Evolutionary conservation across 2,797 vertebrate species (phyloP), one percentile per base, ranked within the genome.

Genomic region (Epinephelus malabaricus): DNA sequence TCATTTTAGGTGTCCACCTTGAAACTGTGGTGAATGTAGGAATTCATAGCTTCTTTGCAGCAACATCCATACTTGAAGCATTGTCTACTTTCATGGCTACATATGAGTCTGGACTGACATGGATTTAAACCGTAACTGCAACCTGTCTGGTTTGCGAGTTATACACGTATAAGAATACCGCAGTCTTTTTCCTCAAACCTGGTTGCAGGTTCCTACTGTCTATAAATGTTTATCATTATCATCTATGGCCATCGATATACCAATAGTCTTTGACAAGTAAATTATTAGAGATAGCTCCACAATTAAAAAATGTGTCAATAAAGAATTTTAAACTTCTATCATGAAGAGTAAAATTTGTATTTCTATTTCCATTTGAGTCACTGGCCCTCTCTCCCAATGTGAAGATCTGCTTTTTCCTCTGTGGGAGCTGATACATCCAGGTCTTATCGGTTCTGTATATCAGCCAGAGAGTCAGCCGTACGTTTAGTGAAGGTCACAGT

Each of bases 401-500:
- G 61, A 83, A 55, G 27, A 55, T 69, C 62, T 69, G 10, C 56
- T 38, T 56, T 59, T 40, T 6, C 23, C 47, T 34, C 58, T 68
- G 60, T 45, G 17, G 30, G 17, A 77, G 56, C 45, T 19, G 63
- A 86, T 82, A 66, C 59, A 83, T 87, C 73, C 71, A 60, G 76
- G 70, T 85, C 78, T 87, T 90, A 91, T 90, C 87, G 55, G 38
- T 53, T 21, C 74, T 82, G 71, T 88, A 61, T 63, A 72, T 88
- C 87, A 82, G 61, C 56, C 34, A 66, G 73, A 82, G 78, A 90
- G 77, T 88, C 85, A 86, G 69, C 60, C 55, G 46, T 79, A 91
- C 72, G 55, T 90, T 92, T 81, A 89, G 74, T 91, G 90, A 93
- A 93, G 90, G 92, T 93, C 91, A 92, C 78, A 82, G 82, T 19